Percentiles rank a stretch among this genome's conserved stretches.
Evolutionary conservation across 1,140 invertebrate species (phyloP).

Genomic region (Aphelinus certus): DNA sequence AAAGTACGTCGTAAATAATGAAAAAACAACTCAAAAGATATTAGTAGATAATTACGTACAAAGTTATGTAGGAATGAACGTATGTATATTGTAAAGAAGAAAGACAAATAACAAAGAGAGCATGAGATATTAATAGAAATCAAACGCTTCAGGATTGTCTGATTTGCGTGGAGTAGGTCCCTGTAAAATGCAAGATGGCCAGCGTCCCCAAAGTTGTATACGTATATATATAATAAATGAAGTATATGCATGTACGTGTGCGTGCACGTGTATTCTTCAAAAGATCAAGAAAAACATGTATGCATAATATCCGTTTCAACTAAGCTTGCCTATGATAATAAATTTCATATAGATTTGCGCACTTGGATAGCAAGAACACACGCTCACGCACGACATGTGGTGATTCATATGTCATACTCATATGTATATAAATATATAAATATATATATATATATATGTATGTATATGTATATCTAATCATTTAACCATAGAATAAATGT

Average conservation of each 20-base stretch:
- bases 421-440: conserved; percentile 39
- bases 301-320: conserved; percentile 29
- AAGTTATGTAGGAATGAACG: conserved; percentile 6
- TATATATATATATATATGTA: conserved; percentile 48
- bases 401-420: conserved; percentile 46
- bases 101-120: conserved; percentile 33
- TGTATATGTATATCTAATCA: conserved; percentile 43
- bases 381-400: conserved; percentile 47
- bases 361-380: conserved; percentile 51
- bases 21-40: conserved; percentile 15
- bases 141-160: conserved; percentile 67
- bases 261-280: conserved; percentile 46
- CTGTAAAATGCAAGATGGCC: conserved; percentile 67
- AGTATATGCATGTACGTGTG: conserved; percentile 49
- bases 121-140: conserved; percentile 56
- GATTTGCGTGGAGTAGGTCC: conserved; percentile 65
- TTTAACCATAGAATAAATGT: conserved; percentile 44
- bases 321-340: conserved; percentile 39
- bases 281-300: conserved; percentile 40
- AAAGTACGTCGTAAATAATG: conserved; percentile 50
- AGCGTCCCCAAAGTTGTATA: conserved; percentile 65
- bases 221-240: conserved; percentile 54
- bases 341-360: conserved; percentile 47
- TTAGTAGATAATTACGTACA: neutral
- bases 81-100: conserved; percentile 28